phyloP scores from a whole-genome alignment of 2,113 vertebrate species.

The Pogona vitticeps region DNA sequence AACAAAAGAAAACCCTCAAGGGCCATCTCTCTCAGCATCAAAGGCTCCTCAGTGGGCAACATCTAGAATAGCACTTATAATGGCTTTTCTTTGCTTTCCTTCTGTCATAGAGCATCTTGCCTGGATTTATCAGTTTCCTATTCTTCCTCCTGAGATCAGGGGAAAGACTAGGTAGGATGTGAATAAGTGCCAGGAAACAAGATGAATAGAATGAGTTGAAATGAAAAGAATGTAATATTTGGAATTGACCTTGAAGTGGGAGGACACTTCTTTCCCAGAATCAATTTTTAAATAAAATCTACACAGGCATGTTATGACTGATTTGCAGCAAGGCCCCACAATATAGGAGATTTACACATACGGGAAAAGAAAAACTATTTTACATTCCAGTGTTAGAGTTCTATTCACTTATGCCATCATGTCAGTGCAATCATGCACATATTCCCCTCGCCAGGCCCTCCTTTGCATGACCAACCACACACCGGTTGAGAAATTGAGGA shows the following conservation, averaged over 20 bases:
- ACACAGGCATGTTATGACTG: neutral
- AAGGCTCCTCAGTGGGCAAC: neutral
- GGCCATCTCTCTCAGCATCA: neutral
- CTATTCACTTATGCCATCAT: neutral
- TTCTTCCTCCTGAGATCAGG: neutral
- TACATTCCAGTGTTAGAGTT: neutral
- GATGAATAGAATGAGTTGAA: neutral
- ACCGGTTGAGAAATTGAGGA: too few species aligned
- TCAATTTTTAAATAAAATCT: neutral
- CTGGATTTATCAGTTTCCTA: neutral
- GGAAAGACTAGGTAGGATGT: neutral
- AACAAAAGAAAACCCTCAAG: constrained; percentile 19
- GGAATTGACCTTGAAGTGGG: neutral
- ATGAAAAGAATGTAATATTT: constrained; percentile 1
- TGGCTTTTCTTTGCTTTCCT: neutral
- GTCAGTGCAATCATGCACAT: too few species aligned
- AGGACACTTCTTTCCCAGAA: neutral
- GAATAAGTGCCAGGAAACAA: neutral
- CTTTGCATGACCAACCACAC: too few species aligned
- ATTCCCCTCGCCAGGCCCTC: too few species aligned
- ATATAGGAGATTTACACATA: neutral
- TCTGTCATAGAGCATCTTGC: constrained; percentile 1
- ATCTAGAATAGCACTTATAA: neutral
- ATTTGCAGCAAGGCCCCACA: neutral
- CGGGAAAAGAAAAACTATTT: neutral